phyloP scores from a whole-genome alignment of 2,888 invertebrate genomes.

The Anthophora plumipes region DNA sequence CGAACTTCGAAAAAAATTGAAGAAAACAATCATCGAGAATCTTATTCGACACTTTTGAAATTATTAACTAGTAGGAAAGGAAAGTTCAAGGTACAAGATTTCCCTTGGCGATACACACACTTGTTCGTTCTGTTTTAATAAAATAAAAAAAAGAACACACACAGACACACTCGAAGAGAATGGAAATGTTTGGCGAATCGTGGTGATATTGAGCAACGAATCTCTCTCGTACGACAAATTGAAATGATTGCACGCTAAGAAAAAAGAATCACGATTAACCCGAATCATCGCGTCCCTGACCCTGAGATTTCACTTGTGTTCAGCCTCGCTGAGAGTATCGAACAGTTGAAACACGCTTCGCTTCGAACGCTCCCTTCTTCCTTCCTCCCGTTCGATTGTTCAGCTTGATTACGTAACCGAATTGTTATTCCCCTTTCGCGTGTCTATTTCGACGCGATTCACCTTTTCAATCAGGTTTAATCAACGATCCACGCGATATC shows the following conservation, averaged over 20 bases:
- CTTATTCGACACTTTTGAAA: no score
- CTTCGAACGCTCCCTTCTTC: neutral
- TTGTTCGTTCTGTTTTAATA: no score
- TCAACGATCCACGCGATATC: no score
- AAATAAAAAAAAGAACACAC: no score
- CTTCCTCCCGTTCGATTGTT: neutral
- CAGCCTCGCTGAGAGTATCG: neutral
- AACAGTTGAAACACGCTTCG: neutral
- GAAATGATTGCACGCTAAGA: slow-evolving; percentile 1
- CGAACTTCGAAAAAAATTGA: no score
- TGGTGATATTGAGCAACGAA: neutral
- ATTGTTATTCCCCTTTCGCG: neutral
- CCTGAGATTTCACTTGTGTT: slow-evolving; percentile 26
- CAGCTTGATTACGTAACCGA: neutral
- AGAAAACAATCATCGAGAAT: no score
- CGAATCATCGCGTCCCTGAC: slow-evolving; percentile 40
- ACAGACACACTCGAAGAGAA: neutral
- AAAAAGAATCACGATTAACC: slow-evolving; percentile 32
- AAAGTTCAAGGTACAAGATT: no score
- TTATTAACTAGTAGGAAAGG: no score
- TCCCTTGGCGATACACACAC: no score
- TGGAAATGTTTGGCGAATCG: neutral
- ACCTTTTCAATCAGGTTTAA: neutral
- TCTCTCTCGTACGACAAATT: neutral
- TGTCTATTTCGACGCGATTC: neutral